Evolutionary conservation across 2,888 invertebrate genomes (phyloP), one percentile per base, ranked within the genome.

Genomic region (Anarsia innoxiella): DNA sequence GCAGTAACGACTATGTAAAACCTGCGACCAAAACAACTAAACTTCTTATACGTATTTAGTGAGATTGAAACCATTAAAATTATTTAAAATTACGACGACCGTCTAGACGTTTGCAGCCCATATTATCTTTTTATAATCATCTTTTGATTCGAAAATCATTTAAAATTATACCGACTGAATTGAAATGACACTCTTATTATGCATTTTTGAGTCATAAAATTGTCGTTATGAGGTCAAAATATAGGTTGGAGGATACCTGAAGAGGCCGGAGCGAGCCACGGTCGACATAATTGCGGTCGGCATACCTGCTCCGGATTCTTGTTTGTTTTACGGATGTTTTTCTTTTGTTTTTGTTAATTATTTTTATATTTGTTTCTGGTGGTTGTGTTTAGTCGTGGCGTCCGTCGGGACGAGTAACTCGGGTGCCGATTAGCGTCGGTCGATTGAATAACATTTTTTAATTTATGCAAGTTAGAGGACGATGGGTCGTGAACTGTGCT

Each of bases 141-240:
- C 11, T 36, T 28, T 23, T 30, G 4, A 19, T 19, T 19, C 8
- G 13, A 25, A 33, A 33, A 26, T 26, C 45, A 37, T 39, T 31
- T 37, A 39, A 56, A 58, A 61, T 61, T 50, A 53, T 39, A 51
- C n/a, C n/a, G 38, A 40, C 40, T 38, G 40, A 45, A 42, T 31
- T 15, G 39, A 47, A 68, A 64, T 60, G 61, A 63, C 59, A 60
- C 54, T 53, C 39, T 41, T 36, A 30, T 41, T 50, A 42, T 31
- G 48, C 41, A 53, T 52, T 45, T 42, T 37, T 39, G 51, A 48
- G 49, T 46, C 51, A 44, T 66, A 66, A 67, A 69, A 66, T 49
- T 59, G 63, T 67, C 55, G 54, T 66, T 66, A 63, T 54, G 56
- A 60, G 59, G 53, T 65, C 65, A 73, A 75, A 79, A 67, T 77